Evolutionary conservation across 1,140 invertebrate species (phyloP).

Genomic region (Monomorium pharaonis): DNA sequence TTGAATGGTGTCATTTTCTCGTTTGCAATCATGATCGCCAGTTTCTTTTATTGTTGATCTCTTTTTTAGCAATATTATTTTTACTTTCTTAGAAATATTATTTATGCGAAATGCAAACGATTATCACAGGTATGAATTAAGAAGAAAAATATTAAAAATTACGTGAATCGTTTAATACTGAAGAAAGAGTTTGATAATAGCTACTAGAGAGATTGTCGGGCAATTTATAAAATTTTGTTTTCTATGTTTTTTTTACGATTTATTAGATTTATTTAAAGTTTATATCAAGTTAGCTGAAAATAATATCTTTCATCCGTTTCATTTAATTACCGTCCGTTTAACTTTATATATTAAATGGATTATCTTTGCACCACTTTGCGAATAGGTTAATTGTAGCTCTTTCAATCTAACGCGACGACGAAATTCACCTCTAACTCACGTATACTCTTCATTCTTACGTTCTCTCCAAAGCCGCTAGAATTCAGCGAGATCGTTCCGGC

Average conservation of each 20-base stretch:
- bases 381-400: not conserved
- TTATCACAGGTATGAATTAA: too few species aligned
- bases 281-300: conserved; percentile 5
- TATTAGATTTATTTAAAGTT: not conserved
- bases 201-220: not conserved
- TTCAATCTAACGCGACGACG: not conserved
- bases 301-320: not conserved
- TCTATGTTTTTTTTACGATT: not conserved
- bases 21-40: not conserved
- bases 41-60: not conserved
- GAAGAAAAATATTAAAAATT: not conserved
- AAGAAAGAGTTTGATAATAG: too few species aligned
- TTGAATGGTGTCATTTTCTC: not conserved
- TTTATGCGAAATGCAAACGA: not conserved
- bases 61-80: not conserved
- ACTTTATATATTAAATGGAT: not conserved
- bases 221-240: not conserved
- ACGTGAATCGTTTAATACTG: not conserved
- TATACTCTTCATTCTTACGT: not conserved
- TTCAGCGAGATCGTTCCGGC: not conserved
- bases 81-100: conserved; percentile 11
- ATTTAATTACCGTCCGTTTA: not conserved
- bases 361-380: not conserved
- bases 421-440: not conserved
- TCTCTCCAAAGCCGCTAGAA: not conserved